phyloP scores from a whole-genome alignment of 37 sponge, comb jelly and placozoan genomes.

The Chondrilla cf. caribensis region DNA sequence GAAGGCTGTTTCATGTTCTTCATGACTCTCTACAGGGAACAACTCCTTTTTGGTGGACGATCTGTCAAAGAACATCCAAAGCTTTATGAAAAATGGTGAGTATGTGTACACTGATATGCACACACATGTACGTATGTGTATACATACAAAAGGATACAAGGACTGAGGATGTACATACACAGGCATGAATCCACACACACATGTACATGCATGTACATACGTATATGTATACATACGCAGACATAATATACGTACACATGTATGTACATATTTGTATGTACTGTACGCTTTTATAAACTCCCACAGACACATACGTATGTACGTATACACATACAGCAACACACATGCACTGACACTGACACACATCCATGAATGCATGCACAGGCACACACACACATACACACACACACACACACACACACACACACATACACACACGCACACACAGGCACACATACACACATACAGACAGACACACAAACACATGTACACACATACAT shows the following conservation, averaged over 20 bases:
- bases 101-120: not conserved
- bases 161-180: too few species aligned
- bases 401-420: too few species aligned
- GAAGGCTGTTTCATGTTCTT: too few species aligned
- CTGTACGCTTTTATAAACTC: not conserved
- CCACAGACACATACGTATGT: not conserved
- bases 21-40: not conserved
- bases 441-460: too few species aligned
- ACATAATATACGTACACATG: not conserved
- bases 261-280: not conserved
- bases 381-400: too few species aligned
- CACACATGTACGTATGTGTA: not conserved
- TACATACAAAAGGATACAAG: too few species aligned
- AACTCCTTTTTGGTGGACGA: slow-evolving; percentile 27
- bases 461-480: too few species aligned
- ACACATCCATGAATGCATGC: too few species aligned
- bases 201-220: not conserved
- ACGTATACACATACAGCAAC: not conserved
- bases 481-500: too few species aligned
- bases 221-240: not conserved
- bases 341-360: too few species aligned
- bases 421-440: too few species aligned
- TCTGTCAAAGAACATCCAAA: slow-evolving; percentile 17
- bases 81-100: slow-evolving; percentile 27
- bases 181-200: not conserved